Evolutionary conservation across 1,140 invertebrate species (phyloP).

Genomic region (Metopolophium dirhodum): DNA sequence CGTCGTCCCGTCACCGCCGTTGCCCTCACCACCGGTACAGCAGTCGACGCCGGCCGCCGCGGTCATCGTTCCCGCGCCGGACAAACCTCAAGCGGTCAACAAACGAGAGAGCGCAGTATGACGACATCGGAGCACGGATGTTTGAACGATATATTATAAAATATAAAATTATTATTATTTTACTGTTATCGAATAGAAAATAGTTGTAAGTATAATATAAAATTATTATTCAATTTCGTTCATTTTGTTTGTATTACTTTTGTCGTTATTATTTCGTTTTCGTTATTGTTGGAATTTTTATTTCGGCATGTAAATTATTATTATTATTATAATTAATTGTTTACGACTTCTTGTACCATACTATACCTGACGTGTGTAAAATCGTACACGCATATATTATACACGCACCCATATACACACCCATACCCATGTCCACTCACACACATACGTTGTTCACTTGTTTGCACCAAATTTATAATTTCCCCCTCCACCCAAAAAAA

Average conservation of each 20-base stretch:
- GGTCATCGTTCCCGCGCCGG: neutral
- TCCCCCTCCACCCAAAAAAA: neutral
- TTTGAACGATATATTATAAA: neutral
- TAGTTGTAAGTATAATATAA: neutral
- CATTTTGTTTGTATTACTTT: neutral
- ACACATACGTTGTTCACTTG: neutral
- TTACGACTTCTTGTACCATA: neutral
- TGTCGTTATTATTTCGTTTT: neutral
- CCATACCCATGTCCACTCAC: neutral
- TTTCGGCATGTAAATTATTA: neutral
- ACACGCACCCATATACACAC: neutral
- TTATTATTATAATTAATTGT: conserved; percentile 16
- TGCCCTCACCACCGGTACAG: neutral
- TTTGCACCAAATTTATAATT: neutral
- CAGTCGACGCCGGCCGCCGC: neutral
- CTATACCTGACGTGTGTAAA: neutral
- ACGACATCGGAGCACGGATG: neutral
- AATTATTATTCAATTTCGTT: neutral
- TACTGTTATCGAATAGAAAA: neutral
- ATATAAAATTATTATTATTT: neutral
- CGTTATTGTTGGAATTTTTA: neutral
- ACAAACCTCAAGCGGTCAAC: conserved; percentile 17
- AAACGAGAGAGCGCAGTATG: conserved; percentile 35
- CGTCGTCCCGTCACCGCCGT: neutral
- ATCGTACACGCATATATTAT: neutral